Evolutionary conservation across 1,140 invertebrate genomes (phyloP), one percentile per base, ranked within the genome.

Genomic region (Anadara kagoshimensis): DNA sequence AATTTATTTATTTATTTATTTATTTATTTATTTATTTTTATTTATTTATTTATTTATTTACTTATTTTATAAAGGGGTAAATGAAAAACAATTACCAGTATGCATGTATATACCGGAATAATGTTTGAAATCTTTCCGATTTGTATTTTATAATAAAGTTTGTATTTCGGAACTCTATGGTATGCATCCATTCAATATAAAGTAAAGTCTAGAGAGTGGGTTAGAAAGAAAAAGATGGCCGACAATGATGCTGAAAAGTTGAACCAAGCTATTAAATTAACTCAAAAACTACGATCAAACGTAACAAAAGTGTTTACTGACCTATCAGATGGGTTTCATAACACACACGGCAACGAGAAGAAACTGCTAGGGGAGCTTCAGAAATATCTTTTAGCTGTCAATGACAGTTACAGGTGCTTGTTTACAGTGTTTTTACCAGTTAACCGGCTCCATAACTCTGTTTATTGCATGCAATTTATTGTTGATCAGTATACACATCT

Each of bases 241-340:
- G 80, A 71, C 26, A 75, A 78, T 47, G 72, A 79, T 45, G 73
- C 72, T 0, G 80, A 82, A 20, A 74, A 68, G 36, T 51, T 82
- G 11, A 72, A 71, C 45, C 71, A 79, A 51, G 70, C 80, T 1
- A 75, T 82, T 20, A 73, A 69, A 69, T 73, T 78, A 53, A 79
- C 80, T 26, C 80, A 82, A 69, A 82, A 78, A 45, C 67, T 82
- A 0, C 65, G 80, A 29, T 73, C 78, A 7, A 82, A 75, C 47
- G 78, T 82, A 12, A 74, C 78, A 3, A 71, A 76, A 71, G 78
- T 79, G 11, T 82, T 79, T 69, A 68, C 76, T 18, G 78, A 78
- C 18, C 63, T 82, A 14, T 74, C 75, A n/a, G 73, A 79, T 69
- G 80, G 80, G 1, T 75, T 67, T 36, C 59, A 69, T 18, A 67